Base-by-base conservation (phyloP, 2,113 vertebrate species). In the Ramphastos sulfuratus region DNA sequence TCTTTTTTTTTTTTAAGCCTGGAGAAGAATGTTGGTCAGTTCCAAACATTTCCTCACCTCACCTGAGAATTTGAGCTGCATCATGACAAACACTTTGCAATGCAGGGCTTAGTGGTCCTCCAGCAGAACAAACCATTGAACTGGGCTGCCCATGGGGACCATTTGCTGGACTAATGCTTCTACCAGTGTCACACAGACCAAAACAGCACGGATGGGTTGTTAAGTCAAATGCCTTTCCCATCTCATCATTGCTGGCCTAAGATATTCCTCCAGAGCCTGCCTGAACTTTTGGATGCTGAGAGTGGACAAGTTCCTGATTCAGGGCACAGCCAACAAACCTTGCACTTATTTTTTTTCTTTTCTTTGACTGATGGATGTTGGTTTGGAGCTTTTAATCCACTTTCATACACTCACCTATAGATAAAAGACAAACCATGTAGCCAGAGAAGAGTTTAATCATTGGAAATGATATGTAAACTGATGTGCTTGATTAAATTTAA, bases 401-500 rank as follows among this genome's bases (percentile, higher is more conserved):
- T 8, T 18, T 7, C 31, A 6, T 27, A 9, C 33, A 20, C 61
- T 58, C 19, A 37, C 30, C 61, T 70, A 7, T 7, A 54, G 4
- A 15, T 9, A 33, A 65, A 59, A 39, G n/a, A 0, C 35, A 55
- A 27, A 5, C 14, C 27, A 30, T 15, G 8, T 17, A 73, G 52
- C 19, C 31, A 24, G 5, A 9, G 52, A 46, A 46, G 77, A 25
- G 46, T 59, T 89, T 89, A 78, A 87, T 87, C 60, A 84, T 94
- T 83, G 74, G 85, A 78, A 84, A 87, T 65, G 63, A 91, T 54
- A 84, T 28, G 42, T 81, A 86, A 93, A 89, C 66, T 74, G 88
- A 87, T 93, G 89, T 82, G 82, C 88, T 92, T 85, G 93, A 54
- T 78, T 92, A 87, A 84, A 84, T 87, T 96, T 96, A 93, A 96